A percentile compares a stretch with the other conserved stretches of the same genome.
phyloP scores from a whole-genome alignment of 2,888 invertebrate genomes.

The Temnothorax unifasciatus region DNA sequence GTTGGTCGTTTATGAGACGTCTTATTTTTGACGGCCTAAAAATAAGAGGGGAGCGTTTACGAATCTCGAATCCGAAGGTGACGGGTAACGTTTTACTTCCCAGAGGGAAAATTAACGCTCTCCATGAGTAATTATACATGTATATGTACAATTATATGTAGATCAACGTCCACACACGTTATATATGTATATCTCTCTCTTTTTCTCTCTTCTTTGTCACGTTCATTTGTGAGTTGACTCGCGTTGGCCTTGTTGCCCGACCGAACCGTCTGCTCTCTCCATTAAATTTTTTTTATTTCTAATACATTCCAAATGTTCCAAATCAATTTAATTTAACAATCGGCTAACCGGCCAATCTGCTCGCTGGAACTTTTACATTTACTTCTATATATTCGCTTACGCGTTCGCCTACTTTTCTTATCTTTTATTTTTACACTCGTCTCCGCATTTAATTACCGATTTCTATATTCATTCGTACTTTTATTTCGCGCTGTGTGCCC shows the following conservation, averaged over 20 bases:
- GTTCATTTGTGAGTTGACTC: background rate
- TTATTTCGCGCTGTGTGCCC: constrained; percentile 3
- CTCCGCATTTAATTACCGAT: constrained; percentile 7
- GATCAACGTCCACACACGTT: background rate
- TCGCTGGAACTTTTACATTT: background rate
- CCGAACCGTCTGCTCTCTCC: background rate
- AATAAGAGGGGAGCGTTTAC: background rate
- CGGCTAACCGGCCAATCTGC: too few species aligned
- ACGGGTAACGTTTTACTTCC: background rate
- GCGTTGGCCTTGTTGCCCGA: background rate
- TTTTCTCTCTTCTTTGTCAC: background rate
- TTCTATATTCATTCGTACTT: constrained; percentile 7
- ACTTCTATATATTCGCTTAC: background rate
- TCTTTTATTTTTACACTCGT: background rate
- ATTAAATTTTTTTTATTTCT: background rate
- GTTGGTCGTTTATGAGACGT: constrained; percentile 28
- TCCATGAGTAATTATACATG: background rate
- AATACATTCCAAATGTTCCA: background rate
- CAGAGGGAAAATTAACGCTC: background rate
- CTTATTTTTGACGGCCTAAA: constrained; percentile 33
- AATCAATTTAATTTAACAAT: background rate
- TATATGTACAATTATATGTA: background rate
- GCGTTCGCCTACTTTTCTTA: background rate
- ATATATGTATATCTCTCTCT: background rate
- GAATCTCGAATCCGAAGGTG: background rate